Evolutionary conservation across 1,140 invertebrate species (phyloP).

Genomic region (Eufriesea mexicana): DNA sequence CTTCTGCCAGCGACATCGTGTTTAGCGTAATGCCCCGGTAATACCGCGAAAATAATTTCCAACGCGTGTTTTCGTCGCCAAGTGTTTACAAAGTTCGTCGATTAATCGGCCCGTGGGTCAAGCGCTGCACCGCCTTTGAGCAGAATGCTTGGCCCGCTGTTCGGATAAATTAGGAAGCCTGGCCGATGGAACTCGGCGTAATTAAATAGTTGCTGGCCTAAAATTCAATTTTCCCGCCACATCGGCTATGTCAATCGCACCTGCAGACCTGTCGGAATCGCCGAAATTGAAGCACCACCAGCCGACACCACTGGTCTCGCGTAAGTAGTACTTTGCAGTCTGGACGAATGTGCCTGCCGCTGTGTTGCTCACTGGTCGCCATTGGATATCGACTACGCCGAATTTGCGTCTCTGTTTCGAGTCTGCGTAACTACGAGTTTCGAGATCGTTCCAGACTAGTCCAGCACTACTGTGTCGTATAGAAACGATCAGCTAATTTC

Average conservation of each 20-base stretch:
- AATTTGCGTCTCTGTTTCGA: slow-evolving; percentile 30
- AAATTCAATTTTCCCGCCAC: slow-evolving; percentile 58
- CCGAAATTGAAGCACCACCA: background rate
- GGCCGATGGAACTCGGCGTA: slow-evolving; percentile 45
- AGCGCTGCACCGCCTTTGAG: background rate
- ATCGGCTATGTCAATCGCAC: slow-evolving; percentile 52
- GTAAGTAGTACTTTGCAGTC: background rate
- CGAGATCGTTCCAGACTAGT: background rate
- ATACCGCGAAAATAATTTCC: slow-evolving; percentile 9
- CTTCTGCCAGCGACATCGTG: background rate
- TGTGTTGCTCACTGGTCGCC: background rate
- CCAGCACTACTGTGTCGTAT: background rate
- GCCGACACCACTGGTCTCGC: background rate
- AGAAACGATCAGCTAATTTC: no score
- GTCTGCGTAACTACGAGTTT: slow-evolving; percentile 28
- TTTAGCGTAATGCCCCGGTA: background rate
- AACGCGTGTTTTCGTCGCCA: slow-evolving; percentile 35
- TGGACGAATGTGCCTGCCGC: background rate
- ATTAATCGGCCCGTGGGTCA: slow-evolving; percentile 53
- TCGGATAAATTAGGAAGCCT: slow-evolving; percentile 56
- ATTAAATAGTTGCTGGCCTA: slow-evolving; percentile 50
- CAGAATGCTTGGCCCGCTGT: slow-evolving; percentile 41
- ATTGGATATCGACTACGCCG: background rate
- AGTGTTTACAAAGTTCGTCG: slow-evolving; percentile 50
- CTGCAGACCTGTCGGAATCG: background rate